Evolutionary conservation across 2,113 vertebrate species (phyloP).

Genomic region (Mus pahari): DNA sequence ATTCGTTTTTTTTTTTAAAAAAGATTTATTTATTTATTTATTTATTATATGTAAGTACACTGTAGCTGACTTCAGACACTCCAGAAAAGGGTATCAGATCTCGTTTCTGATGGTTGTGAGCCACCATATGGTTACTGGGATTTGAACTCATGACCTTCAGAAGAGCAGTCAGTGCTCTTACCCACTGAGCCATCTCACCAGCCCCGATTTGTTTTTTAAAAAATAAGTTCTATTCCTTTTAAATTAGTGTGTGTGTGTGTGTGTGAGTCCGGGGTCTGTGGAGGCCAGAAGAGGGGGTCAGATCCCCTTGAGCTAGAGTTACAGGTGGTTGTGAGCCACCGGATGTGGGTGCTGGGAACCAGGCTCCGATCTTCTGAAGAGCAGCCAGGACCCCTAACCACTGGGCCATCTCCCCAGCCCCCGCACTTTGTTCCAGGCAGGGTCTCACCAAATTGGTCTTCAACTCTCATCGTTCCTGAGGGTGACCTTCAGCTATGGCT

Average conservation of each 20-base stretch:
- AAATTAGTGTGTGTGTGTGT: not conserved
- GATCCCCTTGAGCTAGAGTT: not conserved
- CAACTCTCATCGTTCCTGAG: not conserved
- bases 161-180: no score
- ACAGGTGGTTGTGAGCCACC: not conserved
- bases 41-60: no score
- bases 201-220: not conserved
- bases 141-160: no score
- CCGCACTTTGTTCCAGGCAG: not conserved
- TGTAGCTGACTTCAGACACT: no score
- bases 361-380: not conserved
- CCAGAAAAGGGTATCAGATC: no score
- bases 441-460: no score
- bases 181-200: no score
- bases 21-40: no score
- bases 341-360: not conserved
- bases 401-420: no score
- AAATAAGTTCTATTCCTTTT: not conserved
- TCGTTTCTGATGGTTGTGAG: no score
- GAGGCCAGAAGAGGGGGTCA: not conserved
- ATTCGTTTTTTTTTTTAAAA: not conserved
- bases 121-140: no score
- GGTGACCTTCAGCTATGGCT: not conserved
- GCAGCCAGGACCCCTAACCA: not conserved
- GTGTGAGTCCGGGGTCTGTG: not conserved